Conservation (phyloP, 2,113 vertebrate species). For the Guaruba guarouba region DNA sequence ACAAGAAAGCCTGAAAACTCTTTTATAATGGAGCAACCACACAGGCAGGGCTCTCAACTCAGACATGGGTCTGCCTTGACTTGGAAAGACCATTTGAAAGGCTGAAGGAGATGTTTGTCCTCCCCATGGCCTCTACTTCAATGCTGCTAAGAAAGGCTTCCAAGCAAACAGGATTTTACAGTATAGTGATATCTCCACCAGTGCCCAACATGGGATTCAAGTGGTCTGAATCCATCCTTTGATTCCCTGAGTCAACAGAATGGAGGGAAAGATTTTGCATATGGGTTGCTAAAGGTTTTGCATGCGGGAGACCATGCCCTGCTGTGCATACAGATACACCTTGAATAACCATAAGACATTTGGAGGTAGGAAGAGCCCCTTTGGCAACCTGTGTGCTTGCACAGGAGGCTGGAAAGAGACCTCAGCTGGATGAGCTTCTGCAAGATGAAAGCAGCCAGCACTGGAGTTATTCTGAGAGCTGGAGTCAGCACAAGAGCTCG, state of each 20-base stretch:
- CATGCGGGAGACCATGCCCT: neutral
- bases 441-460: neutral
- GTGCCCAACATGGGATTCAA: accelerated
- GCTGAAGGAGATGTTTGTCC: neutral
- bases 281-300: neutral
- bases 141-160: neutral
- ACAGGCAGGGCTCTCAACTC: neutral
- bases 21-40: neutral
- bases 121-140: neutral
- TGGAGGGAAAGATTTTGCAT: neutral
- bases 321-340: neutral
- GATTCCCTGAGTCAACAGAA: neutral
- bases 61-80: neutral
- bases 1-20: neutral
- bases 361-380: neutral
- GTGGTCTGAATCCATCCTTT: neutral
- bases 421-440: neutral
- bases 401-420: neutral
- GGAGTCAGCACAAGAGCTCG: neutral
- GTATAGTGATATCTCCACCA: accelerated
- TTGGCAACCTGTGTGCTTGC: neutral
- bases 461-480: neutral
- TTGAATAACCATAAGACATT: neutral
- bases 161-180: neutral
- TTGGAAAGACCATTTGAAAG: neutral